These are phyloP conservation scores for Drosophila nasuta DNA, from an alignment of 1,140 invertebrate genomes.

Conservation along the genomic window DNA sequence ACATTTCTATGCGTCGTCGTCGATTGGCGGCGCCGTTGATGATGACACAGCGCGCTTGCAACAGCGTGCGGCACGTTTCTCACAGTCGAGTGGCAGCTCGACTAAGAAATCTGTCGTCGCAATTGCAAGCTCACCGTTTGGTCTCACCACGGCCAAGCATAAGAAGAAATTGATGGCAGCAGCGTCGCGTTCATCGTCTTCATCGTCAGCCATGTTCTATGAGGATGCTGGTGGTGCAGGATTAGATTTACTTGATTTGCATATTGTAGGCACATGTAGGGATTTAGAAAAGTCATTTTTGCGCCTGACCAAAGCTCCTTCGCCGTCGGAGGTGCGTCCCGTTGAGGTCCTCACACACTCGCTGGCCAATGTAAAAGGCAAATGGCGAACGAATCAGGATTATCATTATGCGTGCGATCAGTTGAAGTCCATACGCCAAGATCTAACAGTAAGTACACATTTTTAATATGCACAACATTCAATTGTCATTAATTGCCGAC, in stretches of 20 bases:
- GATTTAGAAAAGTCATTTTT: constrained; percentile 98
- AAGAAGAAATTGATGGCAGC: constrained; percentile 62
- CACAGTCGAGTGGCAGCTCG: constrained; percentile 80
- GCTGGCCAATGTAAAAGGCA: constrained; percentile 94
- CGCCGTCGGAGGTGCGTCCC: constrained; percentile 95
- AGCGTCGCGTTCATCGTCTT: constrained; percentile 44
- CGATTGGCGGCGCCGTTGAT: constrained; percentile 87
- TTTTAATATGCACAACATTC: not conserved
- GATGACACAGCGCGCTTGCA: constrained; percentile 91
- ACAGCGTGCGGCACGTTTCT: constrained; percentile 95
- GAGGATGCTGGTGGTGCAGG: constrained; percentile 73
- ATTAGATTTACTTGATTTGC: constrained; percentile 92
- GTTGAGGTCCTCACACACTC: constrained; percentile 93
- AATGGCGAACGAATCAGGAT: constrained; percentile 95
- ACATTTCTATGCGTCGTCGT: constrained; percentile 89
- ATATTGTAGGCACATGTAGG: constrained; percentile 96
- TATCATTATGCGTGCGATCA: constrained; percentile 99
- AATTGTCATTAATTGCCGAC: constrained; percentile 29
- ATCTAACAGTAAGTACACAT: constrained; percentile 93
- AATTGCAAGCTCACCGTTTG: constrained; percentile 80
- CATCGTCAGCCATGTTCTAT: constrained; percentile 54
- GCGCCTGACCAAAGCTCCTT: constrained; percentile 97
- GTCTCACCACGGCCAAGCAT: constrained; percentile 79
- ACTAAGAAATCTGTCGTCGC: constrained; percentile 80
- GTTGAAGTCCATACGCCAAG: constrained; percentile 98